Base-by-base conservation (phyloP, 2,113 vertebrate species). In the Oreocharis arfaki region DNA sequence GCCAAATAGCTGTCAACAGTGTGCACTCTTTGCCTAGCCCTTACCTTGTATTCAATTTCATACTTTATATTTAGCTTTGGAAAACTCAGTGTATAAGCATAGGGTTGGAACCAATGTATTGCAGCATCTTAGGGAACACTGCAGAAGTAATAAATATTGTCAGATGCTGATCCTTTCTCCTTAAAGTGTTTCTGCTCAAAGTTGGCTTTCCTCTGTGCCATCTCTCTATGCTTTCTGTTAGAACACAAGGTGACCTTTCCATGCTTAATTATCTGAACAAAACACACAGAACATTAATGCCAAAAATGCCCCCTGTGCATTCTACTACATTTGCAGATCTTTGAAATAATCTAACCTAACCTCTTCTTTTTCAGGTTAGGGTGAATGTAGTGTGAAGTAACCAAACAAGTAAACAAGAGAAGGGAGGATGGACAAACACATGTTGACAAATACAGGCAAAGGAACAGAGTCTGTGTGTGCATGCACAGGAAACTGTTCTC, bases 241-340 rank as follows among this genome's bases (percentile, higher is more conserved):
- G 61, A 75, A 95, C 63, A 94, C 93, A 95, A 95, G 96, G 94
- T 97, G 97, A 98, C 97, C 95, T 98, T 97, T 98, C 90, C 83
- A 70, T 89, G 84, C 95, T 96, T 97, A 97, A 98, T 97, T 97
- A 97, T 73, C 77, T 85, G 5, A 97, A 95, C 83, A 89, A 97
- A 97, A 92, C 71, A 89, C 49, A 84, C 59, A 94, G 90, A 95
- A 96, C 77, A 89, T 85, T 87, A 97, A 97, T 92, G 76, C 87
- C 82, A 93, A 95, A 94, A 94, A 80, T 61, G 71, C 44, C 92
- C 63, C 77, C 60, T 93, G 84, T 95, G 93, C 81, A 63, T 92
- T 93, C 93, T 67, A 67, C 50, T 84, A 22, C n/a, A 27, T 84
- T 84, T 87, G 75, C 55, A 81, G 89, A 86, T 88, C 75, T 86